Evolutionary conservation across 2,797 vertebrate species (phyloP).

Genomic region (Typhlichthys eigenmanni): DNA sequence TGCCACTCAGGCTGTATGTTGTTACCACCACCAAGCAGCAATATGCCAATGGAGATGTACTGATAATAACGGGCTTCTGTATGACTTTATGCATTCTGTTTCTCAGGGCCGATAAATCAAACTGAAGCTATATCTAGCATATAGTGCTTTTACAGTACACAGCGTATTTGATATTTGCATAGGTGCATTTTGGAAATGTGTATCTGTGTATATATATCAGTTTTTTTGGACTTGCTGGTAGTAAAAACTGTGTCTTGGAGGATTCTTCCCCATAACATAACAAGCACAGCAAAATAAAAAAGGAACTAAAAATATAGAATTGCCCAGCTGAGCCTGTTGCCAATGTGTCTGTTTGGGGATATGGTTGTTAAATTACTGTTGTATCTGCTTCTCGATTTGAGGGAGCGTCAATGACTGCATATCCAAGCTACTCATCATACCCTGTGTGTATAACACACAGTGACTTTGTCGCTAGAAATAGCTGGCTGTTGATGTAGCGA

Average conservation of each 20-base stretch:
- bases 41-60: slow-evolving; percentile 2
- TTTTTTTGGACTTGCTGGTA: too few species aligned
- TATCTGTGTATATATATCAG: too few species aligned
- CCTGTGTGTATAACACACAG: slow-evolving; percentile 26
- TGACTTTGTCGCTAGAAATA: slow-evolving; percentile 60
- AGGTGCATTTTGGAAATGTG: too few species aligned
- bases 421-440: slow-evolving; percentile 43
- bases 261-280: too few species aligned
- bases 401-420: slow-evolving; percentile 38
- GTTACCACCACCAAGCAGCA: neutral
- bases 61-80: neutral
- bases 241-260: too few species aligned
- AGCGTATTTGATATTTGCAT: too few species aligned
- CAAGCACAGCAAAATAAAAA: too few species aligned
- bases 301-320: too few species aligned
- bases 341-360: slow-evolving; percentile 19
- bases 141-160: slow-evolving; percentile 3
- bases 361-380: slow-evolving; percentile 50
- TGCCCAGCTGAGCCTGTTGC: slow-evolving; percentile 9
- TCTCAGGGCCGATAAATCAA: neutral
- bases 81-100: neutral
- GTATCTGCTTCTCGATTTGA: slow-evolving; percentile 40
- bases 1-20: slow-evolving; percentile 21
- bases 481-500: slow-evolving; percentile 64
- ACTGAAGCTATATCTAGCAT: slow-evolving; percentile 34